These are phyloP conservation scores for Caenorhabditis sp. DNA, from an alignment of 2,888 invertebrate genomes.

Conservation along the genomic window DNA sequence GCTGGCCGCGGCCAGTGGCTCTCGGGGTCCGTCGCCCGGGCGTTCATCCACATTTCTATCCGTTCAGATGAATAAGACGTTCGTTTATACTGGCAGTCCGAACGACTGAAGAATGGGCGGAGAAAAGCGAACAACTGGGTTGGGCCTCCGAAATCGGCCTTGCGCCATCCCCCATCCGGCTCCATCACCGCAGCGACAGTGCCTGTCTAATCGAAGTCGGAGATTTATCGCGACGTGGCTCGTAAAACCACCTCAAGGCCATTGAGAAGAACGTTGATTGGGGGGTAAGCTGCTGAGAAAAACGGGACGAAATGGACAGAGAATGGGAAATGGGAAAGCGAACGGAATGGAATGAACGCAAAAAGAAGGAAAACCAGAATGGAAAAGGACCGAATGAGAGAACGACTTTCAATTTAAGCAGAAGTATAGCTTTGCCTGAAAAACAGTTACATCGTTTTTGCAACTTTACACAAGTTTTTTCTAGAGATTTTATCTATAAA, in stretches of 20 bases:
- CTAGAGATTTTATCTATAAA: too few relatives aligned
- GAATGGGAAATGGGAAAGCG: background rate
- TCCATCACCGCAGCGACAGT: constrained; percentile 10
- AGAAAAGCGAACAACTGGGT: background rate
- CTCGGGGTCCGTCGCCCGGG: background rate
- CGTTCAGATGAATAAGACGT: background rate
- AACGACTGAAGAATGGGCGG: constrained; percentile 1
- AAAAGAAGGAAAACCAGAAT: background rate
- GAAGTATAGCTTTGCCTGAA: too few relatives aligned
- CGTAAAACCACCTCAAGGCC: background rate
- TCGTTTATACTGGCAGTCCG: background rate
- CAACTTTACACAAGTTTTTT: too few relatives aligned
- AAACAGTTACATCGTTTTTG: too few relatives aligned
- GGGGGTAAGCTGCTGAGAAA: background rate
- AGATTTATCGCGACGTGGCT: constrained; percentile 13
- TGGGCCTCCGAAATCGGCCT: background rate
- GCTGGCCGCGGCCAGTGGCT: background rate
- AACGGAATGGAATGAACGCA: background rate
- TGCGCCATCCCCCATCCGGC: background rate
- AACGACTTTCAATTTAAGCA: too few relatives aligned
- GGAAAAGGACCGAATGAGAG: too few relatives aligned
- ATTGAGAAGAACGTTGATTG: constrained; percentile 3
- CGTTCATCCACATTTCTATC: background rate
- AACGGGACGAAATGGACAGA: background rate
- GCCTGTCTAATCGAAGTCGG: background rate